Evolutionary conservation across 2,888 invertebrate species (phyloP), one percentile per base, ranked within the genome.

Genomic region (Selenia dentaria): DNA sequence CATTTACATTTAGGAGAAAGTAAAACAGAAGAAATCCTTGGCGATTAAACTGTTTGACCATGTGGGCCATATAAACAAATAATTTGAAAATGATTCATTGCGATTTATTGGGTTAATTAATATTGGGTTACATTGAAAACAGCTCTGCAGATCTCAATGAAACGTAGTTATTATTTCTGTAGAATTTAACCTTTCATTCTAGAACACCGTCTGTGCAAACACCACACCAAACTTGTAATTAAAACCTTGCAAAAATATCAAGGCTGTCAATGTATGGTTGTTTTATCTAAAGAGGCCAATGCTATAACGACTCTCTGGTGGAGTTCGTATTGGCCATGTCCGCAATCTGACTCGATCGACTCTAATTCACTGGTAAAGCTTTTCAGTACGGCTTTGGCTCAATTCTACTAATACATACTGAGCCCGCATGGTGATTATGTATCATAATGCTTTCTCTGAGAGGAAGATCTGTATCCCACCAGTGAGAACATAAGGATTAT

Each of bases 111-210:
- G n/a, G n/a, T n/a, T 16, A 38, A 46, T 48, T 24, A 8, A 31
- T 29, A 28, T 28, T 34, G 38, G n/a, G 6, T 20, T 24, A 22
- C 25, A 34, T 10, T 25, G 25, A 25, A 2, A 25, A 27, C 14
- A 31, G n/a, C 9, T 32, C 14, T 16, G 22, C 14, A 46, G n/a
- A 6, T 29, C 35, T 36, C 20, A 40, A 40, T 39, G 46, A 27
- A 46, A 40, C 27, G 38, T 27, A 12, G n/a, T 28, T 37, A 26
- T 35, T 36, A 36, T 22, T 12, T 12, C 14, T 12, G 20, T 14
- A 31, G 22, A 31, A 46, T 40, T 29, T 29, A 29, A 46, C 45
- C 45, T 46, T 40, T 40, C 39, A 29, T 46, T 46, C 40, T 36
- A 20, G 46, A 36, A 22, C 40, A 36, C 16, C 47, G 41, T 24